Percentiles rank a stretch among this genome's conserved stretches.
Conservation (phyloP, 2,797 vertebrate species). For the Trachops cirrhosus region DNA sequence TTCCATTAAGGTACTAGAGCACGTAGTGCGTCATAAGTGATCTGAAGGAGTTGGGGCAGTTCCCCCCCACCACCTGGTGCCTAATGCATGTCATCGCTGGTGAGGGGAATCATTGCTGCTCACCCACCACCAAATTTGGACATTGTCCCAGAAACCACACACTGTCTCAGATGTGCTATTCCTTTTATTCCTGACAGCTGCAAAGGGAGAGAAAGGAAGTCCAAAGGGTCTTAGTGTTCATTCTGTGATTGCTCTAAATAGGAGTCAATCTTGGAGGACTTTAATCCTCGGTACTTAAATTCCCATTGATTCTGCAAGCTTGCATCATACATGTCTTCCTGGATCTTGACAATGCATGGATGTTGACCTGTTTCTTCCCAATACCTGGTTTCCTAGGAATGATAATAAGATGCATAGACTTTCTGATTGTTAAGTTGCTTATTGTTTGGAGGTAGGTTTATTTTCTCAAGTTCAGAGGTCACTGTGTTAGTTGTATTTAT, state of each 20-base stretch:
- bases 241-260: neutral
- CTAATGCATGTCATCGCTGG: neutral
- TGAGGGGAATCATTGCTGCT: neutral
- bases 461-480: conserved; percentile 22
- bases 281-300: neutral
- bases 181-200: neutral
- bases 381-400: neutral
- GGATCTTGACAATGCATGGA: neutral
- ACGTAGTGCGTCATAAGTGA: neutral
- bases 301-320: neutral
- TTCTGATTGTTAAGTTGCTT: neutral
- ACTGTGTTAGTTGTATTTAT: neutral
- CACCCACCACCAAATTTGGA: neutral
- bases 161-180: neutral
- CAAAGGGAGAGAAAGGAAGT: conserved; percentile 1
- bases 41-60: neutral
- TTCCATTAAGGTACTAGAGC: neutral
- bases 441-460: neutral
- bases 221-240: neutral
- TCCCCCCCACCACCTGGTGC: neutral
- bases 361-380: neutral
- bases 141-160: neutral
- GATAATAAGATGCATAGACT: neutral
- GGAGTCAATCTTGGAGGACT: neutral
- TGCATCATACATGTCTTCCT: neutral